These are phyloP conservation scores for Antheraea pernyi DNA, from an alignment of 1,140 invertebrate species.

Conservation along the genomic window DNA sequence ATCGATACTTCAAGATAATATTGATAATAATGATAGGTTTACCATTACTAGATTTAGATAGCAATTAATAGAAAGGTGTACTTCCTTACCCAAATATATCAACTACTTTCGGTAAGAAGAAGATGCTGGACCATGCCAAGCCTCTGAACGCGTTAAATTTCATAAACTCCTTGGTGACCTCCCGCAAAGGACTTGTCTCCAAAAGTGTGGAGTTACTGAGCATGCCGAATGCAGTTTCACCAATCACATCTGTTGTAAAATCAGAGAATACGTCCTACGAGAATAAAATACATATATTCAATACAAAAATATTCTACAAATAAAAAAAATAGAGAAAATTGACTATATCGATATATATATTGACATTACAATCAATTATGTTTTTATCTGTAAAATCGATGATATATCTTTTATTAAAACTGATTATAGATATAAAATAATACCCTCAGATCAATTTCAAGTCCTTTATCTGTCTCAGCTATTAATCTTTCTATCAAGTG, in stretches of 20 bases:
- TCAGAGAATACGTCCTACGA: slow-evolving; percentile 67
- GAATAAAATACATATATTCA: slow-evolving; percentile 28
- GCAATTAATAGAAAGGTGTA: too few species aligned
- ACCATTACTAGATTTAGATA: too few species aligned
- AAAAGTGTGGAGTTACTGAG: slow-evolving; percentile 48
- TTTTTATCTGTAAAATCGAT: too few species aligned
- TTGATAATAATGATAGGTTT: too few species aligned
- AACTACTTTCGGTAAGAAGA: slow-evolving; percentile 47
- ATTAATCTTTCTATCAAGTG: slow-evolving; percentile 20
- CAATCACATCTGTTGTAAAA: slow-evolving; percentile 80
- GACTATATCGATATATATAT: too few species aligned
- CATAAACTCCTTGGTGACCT: slow-evolving; percentile 43
- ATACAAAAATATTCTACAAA: neutral
- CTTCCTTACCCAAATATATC: slow-evolving; percentile 36
- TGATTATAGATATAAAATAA: too few species aligned
- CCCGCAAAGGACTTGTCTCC: slow-evolving; percentile 31
- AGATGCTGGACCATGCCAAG: slow-evolving; percentile 38
- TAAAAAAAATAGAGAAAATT: too few species aligned
- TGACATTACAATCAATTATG: too few species aligned
- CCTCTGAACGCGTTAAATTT: slow-evolving; percentile 33
- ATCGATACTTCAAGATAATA: too few species aligned
- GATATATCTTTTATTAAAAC: too few species aligned
- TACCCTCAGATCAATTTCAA: slow-evolving; percentile 34
- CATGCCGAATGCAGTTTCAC: slow-evolving; percentile 79
- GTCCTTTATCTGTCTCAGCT: slow-evolving; percentile 11